Evolutionary conservation across 2,113 vertebrate genomes (phyloP), one percentile per base, ranked within the genome.

Genomic region (Rhinolophus ferrumequinum): DNA sequence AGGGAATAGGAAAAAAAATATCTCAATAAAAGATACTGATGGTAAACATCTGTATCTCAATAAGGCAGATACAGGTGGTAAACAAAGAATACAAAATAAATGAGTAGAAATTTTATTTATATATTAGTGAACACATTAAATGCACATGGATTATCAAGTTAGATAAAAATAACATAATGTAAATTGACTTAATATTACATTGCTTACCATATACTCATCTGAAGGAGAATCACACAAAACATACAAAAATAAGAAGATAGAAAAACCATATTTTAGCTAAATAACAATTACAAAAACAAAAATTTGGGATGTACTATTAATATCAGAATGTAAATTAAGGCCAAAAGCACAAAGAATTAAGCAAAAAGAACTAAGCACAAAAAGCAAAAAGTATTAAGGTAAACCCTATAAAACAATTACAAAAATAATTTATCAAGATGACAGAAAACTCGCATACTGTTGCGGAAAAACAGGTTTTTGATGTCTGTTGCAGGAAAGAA

Each of bases 21-120:
- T 50, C 7, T 88, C 60, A 85, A 5, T 89, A 73, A 73, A 95
- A 81, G n/a, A n/a, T n/a, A n/a, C n/a, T n/a, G n/a, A n/a, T n/a
- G n/a, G n/a, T n/a, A n/a, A n/a, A n/a, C n/a, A n/a, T n/a, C n/a
- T n/a, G n/a, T n/a, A n/a, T n/a, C n/a, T n/a, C n/a, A n/a, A n/a
- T 19, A 60, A 80, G 24, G 41, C 9, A 22, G 16, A 70, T 79
- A 24, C 35, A 16, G 14, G 84, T 64, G 47, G 5, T 28, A 88
- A 60, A 47, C 41, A 41, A 41, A 41, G 41, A 41, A 41, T 41
- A 41, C 41, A 41, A 92, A 89, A 88, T 64, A 80, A 75, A 76
- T 66, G 6, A 85, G 12, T 35, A 84, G 33, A 47, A 50, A 75
- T 35, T 67, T 28, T 66, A 56, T n/a, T 91, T 95, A 47, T 93